Evolutionary conservation across 2,888 invertebrate species (phyloP).

Genomic region (Calameuta filiformis): DNA sequence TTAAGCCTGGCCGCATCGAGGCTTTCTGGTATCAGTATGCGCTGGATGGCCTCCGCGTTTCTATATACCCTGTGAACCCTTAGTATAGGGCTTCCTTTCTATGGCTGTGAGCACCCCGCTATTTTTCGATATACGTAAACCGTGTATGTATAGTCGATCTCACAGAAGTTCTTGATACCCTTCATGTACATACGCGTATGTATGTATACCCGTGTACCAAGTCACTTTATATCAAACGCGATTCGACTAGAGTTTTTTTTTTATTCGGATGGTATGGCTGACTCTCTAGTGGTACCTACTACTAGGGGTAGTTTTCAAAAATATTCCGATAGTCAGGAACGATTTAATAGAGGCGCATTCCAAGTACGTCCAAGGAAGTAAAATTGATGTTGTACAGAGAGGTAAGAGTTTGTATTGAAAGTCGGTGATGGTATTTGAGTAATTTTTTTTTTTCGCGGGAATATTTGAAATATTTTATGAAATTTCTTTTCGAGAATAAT

Average conservation of each 20-base stretch:
- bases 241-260: background rate
- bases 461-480: no score
- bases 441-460: no score
- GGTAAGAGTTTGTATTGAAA: no score
- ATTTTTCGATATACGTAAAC: background rate
- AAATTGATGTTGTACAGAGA: no score
- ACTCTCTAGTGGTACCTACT: background rate
- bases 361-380: no score
- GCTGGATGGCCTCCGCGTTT: constrained; percentile 2
- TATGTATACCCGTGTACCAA: background rate
- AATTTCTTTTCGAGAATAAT: no score
- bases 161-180: background rate
- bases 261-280: background rate
- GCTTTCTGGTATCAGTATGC: constrained; percentile 16
- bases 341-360: background rate
- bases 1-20: background rate
- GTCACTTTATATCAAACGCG: background rate
- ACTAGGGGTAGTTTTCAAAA: background rate
- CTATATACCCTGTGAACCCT: background rate
- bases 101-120: background rate
- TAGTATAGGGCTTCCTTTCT: background rate
- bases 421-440: no score
- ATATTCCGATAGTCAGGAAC: background rate
- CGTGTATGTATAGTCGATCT: background rate
- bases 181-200: background rate